phyloP scores from a whole-genome alignment of 2,797 vertebrate species.

The Sardinella longiceps region DNA sequence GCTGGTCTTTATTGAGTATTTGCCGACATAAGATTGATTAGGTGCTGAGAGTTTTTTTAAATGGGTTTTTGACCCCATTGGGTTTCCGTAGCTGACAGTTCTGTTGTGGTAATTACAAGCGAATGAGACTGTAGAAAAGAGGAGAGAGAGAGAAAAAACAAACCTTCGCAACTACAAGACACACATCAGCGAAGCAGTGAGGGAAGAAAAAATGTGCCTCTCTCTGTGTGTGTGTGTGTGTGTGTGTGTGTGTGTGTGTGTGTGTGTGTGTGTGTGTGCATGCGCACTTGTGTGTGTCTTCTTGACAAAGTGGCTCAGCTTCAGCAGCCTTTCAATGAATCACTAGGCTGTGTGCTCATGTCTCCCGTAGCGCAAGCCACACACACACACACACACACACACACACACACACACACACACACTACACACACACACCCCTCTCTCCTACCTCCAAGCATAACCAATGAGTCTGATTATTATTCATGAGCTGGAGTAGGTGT shows the following conservation, averaged over 20 bases:
- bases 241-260: conserved; percentile 19
- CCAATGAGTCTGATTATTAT: conserved; percentile 83
- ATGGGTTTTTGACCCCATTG: conserved; percentile 2
- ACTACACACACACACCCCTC: too few species aligned
- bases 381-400: conserved; percentile 18
- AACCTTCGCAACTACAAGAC: too few species aligned
- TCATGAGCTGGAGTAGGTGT: conserved; percentile 87
- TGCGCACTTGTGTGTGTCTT: not conserved
- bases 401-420: too few species aligned
- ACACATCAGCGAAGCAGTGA: too few species aligned
- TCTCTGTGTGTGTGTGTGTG: too few species aligned
- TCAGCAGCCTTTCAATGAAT: not conserved
- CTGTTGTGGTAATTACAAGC: not conserved
- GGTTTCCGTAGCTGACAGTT: not conserved
- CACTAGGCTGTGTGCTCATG: not conserved
- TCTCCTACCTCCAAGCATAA: conserved; percentile 83
- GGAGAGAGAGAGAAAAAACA: too few species aligned
- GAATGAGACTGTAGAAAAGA: too few species aligned
- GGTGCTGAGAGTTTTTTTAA: not conserved
- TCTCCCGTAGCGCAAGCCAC: too few species aligned
- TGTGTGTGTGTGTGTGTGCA: conserved; percentile 21
- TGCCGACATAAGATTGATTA: not conserved
- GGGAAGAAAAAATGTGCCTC: too few species aligned
- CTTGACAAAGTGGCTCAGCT: too few species aligned
- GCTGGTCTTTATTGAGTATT: conserved; percentile 53